Base-by-base conservation (phyloP, 2,113 vertebrate species). In the Hippopotamus amphibius region DNA sequence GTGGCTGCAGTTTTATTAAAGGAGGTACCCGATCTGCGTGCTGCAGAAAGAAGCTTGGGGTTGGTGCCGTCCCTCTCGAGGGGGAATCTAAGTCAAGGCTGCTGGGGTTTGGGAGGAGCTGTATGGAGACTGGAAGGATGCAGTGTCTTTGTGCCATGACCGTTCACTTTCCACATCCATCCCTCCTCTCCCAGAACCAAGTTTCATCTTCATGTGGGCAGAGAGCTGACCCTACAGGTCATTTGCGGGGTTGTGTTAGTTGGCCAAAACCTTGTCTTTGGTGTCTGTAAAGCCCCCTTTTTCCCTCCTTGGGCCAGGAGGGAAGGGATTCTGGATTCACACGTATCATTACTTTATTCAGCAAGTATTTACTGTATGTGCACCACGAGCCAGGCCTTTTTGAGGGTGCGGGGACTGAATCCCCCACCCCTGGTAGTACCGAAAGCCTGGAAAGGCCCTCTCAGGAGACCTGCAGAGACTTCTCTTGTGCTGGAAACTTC, bases 51-150 rank as follows among this genome's bases (percentile, higher is more conserved):
- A n/a, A 41, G 30, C 24, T 12, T 6, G 13, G 22, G 55, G 15
- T 66, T 5, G 24, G 41, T 2, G 4, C 30, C 0, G 0, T 53
- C n/a, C 6, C 24, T 77, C 53, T 61, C 43, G 43, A 79, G 4
- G 55, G 59, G 24, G 22, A 21, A 22, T 57, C 59, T 59, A 50
- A 4, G 7, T 33, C 43, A 53, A 19, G 46, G 33, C 88, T 83
- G 30, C 76, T 59, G 57, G 43, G 50, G 4, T 7, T 50, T 69
- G 79, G 17, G 65, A 72, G 21, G 80, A 68, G n/a, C 30, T 10
- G 24, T 41, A 16, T 24, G 41, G 28, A 83, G 55, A 24, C 61
- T 15, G n/a, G 48, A 43, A 41, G 1, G 10, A 14, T 50, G 22
- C 43, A 37, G 41, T 3, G 4, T 24, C 69, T n/a, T 80, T 90